phyloP scores from a whole-genome alignment of 2,888 invertebrate genomes.

The Strigamia crassipes region DNA sequence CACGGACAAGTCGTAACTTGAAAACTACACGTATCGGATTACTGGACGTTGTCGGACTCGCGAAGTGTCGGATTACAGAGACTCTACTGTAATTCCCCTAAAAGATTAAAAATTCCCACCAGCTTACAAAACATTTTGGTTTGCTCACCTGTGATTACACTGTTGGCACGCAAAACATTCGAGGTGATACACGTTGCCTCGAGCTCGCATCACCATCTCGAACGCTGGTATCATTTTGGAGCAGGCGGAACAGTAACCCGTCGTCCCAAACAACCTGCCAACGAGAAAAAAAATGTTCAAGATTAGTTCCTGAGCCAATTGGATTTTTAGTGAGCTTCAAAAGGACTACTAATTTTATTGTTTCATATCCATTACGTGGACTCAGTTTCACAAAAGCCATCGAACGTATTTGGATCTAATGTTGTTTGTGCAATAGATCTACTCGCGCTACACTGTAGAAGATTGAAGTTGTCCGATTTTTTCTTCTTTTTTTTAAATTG shows the following conservation, averaged over 20 bases:
- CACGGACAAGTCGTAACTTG: too few relatives aligned
- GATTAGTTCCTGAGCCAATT: constrained; percentile 29
- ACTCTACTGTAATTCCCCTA: too few relatives aligned
- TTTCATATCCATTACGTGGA: constrained; percentile 27
- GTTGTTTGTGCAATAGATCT: constrained; percentile 27
- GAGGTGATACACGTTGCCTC: constrained; percentile 89
- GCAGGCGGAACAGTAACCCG: constrained; percentile 89
- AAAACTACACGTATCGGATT: too few relatives aligned
- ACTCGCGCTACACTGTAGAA: neutral
- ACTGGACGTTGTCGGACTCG: too few relatives aligned
- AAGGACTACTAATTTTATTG: constrained; percentile 26
- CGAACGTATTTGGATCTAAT: constrained; percentile 18
- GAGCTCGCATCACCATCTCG: constrained; percentile 94
- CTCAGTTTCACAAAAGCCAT: constrained; percentile 17
- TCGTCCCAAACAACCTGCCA: constrained; percentile 83
- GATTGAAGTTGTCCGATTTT: constrained; percentile 15
- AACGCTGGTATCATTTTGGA: constrained; percentile 91
- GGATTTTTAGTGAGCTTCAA: constrained; percentile 8
- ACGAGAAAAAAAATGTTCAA: neutral
- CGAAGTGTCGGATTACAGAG: too few relatives aligned
- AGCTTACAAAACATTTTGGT: neutral
- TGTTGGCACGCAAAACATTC: constrained; percentile 94
- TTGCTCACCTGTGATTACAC: constrained; percentile 81
- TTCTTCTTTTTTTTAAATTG: constrained; percentile 14
- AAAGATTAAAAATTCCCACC: too few relatives aligned